Base-by-base conservation (phyloP, 2,797 vertebrate genomes). In the Paedocypris micromegethes region DNA sequence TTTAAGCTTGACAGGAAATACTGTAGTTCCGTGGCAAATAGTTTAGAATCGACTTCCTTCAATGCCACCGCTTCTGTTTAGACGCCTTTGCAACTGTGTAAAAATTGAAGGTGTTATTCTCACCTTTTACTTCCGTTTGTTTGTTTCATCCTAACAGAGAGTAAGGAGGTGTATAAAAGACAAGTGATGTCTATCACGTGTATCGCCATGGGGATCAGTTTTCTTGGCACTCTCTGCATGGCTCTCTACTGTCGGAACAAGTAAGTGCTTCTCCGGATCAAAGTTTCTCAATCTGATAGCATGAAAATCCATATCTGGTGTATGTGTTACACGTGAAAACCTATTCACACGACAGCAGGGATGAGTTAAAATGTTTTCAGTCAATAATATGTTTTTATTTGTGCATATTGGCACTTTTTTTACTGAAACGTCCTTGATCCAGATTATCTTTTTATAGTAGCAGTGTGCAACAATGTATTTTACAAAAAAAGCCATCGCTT, bases 181-280 rank as follows among this genome's bases (percentile, higher is more conserved):
- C 88, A 90, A 82, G 87, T 91, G 79, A 81, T 91, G 86, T 97
- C 95, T 79, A 92, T 98, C 81, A 92, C 94, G 61, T 97, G 93
- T 83, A 98, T 98, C 85, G 82, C 94, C 86, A 93, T 94, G 79
- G 93, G 93, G 74, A 92, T 98, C 86, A 89, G 94, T 83, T 90
- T 97, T 73, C 92, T 97, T 86, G 95, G 93, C 77, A 87, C 92
- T 56, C 90, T 97, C 72, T 97, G 93, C 79, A 90, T 97, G 82
- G 93, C 91, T 1, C 94, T 98, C 82, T 98, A 98, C 92, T 97
- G 93, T 91, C 93, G 88, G 88, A 92, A 93, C 89, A 98, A 96
- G 96, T 98, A 88, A 83, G 89, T 77, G 3, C 4, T 47, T 47
- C 39, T 9, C 43, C 6, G 64, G 46, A 73, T 2, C 57, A 74